Evolutionary conservation across 1,140 invertebrate species (phyloP).

Genomic region (Batillaria attramentaria): DNA sequence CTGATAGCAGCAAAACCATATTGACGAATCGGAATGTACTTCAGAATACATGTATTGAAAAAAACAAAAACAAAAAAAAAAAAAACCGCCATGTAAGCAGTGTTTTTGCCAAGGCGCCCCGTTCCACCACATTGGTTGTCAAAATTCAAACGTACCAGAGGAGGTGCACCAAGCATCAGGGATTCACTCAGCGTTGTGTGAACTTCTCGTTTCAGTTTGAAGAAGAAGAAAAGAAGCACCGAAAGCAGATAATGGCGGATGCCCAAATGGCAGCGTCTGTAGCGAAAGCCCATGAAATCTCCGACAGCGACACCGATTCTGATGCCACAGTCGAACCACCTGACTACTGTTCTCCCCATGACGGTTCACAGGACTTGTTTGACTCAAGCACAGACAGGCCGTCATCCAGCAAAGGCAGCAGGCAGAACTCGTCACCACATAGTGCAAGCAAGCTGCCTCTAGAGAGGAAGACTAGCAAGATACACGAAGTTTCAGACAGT

Average conservation of each 20-base stretch:
- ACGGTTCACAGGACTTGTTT: slow-evolving; percentile 26
- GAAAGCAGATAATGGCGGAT: too few relatives aligned
- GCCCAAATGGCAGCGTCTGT: background rate
- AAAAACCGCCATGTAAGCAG: too few relatives aligned
- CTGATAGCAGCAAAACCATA: too few relatives aligned
- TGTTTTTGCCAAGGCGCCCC: too few relatives aligned
- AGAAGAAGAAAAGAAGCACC: too few relatives aligned
- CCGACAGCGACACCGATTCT: slow-evolving; percentile 25
- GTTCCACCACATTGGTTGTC: too few relatives aligned
- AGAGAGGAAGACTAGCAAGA: background rate
- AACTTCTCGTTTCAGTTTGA: background rate
- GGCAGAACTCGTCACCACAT: background rate
- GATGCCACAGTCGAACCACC: slow-evolving; percentile 26
- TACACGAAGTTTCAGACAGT: background rate
- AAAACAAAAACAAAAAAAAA: too few relatives aligned
- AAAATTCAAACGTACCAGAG: too few relatives aligned
- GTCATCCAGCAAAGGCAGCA: background rate
- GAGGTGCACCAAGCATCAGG: too few relatives aligned
- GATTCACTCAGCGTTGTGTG: too few relatives aligned
- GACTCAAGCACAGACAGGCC: background rate
- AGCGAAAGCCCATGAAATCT: background rate
- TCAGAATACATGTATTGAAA: too few relatives aligned
- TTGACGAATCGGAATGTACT: too few relatives aligned
- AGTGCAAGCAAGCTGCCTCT: background rate
- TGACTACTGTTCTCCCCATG: background rate